These are phyloP conservation scores for Xestia rhomboidea DNA, from an alignment of 2,888 invertebrate genomes.

Conservation along the genomic window DNA sequence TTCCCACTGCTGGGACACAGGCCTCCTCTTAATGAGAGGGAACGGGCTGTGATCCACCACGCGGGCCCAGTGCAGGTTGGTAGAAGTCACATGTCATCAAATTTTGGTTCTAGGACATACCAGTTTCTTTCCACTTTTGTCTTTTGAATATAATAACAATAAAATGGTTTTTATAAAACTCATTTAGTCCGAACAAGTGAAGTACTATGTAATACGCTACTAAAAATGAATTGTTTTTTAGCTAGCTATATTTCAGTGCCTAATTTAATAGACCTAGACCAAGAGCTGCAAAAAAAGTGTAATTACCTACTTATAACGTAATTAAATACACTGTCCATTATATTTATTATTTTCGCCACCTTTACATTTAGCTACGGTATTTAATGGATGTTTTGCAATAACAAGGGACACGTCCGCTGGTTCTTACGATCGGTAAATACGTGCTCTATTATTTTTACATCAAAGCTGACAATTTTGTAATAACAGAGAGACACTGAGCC, in stretches of 20 bases:
- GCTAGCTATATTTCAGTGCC: neutral
- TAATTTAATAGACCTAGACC: constrained; percentile 3
- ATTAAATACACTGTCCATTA: constrained; percentile 25
- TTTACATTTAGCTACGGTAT: constrained; percentile 44
- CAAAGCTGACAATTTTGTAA: constrained; percentile 80
- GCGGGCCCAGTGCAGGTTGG: neutral
- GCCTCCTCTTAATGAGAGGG: neutral
- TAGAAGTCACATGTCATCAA: neutral
- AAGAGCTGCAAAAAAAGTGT: neutral
- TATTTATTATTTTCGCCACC: constrained; percentile 41
- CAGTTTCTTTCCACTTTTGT: neutral
- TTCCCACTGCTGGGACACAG: neutral
- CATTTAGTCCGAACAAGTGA: neutral
- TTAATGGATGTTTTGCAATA: constrained; percentile 70
- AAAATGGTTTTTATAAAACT: neutral
- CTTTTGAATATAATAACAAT: neutral
- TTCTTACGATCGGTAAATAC: constrained; percentile 75
- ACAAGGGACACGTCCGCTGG: constrained; percentile 72
- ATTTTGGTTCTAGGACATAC: neutral
- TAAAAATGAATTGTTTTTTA: neutral
- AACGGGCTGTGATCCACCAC: neutral
- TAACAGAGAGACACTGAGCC: constrained; percentile 65
- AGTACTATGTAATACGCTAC: neutral
- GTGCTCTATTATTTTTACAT: constrained; percentile 83
- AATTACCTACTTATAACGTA: constrained; percentile 1